A percentile compares a stretch with the other conserved stretches of the same genome.
Conservation (phyloP, 2,888 invertebrate genomes). For the Cataglyphis altisquamis region DNA sequence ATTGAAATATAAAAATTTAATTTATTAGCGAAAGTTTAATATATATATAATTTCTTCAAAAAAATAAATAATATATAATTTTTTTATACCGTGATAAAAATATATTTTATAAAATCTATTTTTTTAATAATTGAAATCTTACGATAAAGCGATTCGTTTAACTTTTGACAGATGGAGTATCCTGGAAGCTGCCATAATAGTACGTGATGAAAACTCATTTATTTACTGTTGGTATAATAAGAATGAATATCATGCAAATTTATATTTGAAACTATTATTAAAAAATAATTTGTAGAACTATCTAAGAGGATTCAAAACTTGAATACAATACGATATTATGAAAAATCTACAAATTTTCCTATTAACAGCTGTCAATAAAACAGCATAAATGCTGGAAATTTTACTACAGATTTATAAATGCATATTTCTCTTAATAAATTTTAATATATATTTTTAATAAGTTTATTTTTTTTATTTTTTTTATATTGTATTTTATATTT, state of each 20-base stretch:
- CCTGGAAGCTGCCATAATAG: not conserved
- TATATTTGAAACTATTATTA: not conserved
- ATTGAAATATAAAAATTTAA: not conserved
- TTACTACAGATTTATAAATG: not conserved
- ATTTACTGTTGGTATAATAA: constrained; percentile 8
- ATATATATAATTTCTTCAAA: not conserved
- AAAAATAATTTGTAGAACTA: not conserved
- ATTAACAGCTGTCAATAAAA: not conserved
- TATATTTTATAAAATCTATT: not conserved
- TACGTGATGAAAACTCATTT: not conserved
- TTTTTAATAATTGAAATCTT: not conserved
- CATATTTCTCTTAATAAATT: not conserved
- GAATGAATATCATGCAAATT: not conserved
- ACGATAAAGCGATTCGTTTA: not conserved
- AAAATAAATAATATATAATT: not conserved
- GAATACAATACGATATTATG: not conserved
- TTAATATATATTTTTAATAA: not conserved
- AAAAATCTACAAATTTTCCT: not conserved
- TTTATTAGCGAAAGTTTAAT: constrained; percentile 4
- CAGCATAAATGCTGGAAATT: not conserved
- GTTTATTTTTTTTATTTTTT: not conserved
- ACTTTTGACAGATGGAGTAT: not conserved
- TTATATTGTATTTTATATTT: not conserved
- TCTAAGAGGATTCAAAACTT: not conserved
- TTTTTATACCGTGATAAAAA: not conserved